Percentiles rank a stretch among this genome's conserved stretches.
These are phyloP conservation scores for Trichomalopsis sarcophagae DNA, from an alignment of 1,140 invertebrate genomes.

Conservation along the genomic window DNA sequence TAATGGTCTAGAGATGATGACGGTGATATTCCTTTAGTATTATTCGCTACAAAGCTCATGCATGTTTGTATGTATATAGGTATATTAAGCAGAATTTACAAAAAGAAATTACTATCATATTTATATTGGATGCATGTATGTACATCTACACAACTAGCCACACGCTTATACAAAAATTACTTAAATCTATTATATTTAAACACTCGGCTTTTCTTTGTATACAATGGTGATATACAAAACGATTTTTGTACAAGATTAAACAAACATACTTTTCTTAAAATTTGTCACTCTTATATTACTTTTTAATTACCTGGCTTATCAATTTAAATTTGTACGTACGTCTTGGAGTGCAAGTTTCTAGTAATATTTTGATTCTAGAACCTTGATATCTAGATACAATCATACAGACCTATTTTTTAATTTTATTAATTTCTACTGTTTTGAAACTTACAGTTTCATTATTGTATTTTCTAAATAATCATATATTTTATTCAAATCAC, in stretches of 20 bases:
- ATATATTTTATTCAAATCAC: background rate
- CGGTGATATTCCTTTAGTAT: slow-evolving; percentile 29
- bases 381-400: slow-evolving; percentile 41
- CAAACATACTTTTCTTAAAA: slow-evolving; percentile 38
- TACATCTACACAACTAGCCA: slow-evolving; percentile 42
- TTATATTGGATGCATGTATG: slow-evolving; percentile 44
- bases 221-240: slow-evolving; percentile 44
- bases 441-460: slow-evolving; percentile 24
- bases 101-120: slow-evolving; percentile 38
- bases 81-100: slow-evolving; percentile 49
- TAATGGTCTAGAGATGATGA: slow-evolving; percentile 34
- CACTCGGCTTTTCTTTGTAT: slow-evolving; percentile 47
- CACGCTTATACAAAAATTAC: slow-evolving; percentile 51
- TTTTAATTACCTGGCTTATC: slow-evolving; percentile 39
- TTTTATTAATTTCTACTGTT: background rate
- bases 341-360: slow-evolving; percentile 48
- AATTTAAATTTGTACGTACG: slow-evolving; percentile 50
- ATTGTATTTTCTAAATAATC: slow-evolving; percentile 24
- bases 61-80: slow-evolving; percentile 30
- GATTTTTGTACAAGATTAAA: slow-evolving; percentile 47
- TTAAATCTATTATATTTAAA: slow-evolving; percentile 46
- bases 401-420: slow-evolving; percentile 9
- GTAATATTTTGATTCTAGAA: slow-evolving; percentile 44
- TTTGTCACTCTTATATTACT: slow-evolving; percentile 29
- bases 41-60: slow-evolving; percentile 25